Evolutionary conservation across 2,888 invertebrate species (phyloP).

Genomic region (Troides helena): DNA sequence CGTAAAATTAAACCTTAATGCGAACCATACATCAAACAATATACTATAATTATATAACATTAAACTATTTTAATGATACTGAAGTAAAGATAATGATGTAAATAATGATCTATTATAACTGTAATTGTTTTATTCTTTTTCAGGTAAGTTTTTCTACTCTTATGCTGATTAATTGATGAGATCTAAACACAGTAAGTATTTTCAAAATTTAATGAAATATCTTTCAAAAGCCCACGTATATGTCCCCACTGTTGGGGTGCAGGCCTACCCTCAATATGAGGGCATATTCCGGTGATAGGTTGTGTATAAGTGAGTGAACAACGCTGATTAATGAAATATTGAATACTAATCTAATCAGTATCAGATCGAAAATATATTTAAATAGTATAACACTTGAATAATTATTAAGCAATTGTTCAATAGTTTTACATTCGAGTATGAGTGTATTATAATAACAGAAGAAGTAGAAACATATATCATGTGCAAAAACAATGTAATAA

Average conservation of each 20-base stretch:
- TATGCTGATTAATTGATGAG: neutral
- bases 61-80: neutral
- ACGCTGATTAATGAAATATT: too few relatives aligned
- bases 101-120: neutral
- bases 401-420: slow-evolving; percentile 1
- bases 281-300: too few relatives aligned
- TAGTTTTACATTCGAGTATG: slow-evolving; percentile 1
- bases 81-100: neutral
- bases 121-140: neutral
- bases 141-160: neutral
- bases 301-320: too few relatives aligned
- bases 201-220: too few relatives aligned
- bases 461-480: slow-evolving; percentile 29
- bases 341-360: too few relatives aligned
- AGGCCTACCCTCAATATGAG: too few relatives aligned
- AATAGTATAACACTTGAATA: neutral
- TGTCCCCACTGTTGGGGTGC: too few relatives aligned
- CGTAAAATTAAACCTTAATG: too few relatives aligned
- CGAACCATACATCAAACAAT: too few relatives aligned
- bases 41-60: too few relatives aligned
- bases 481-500: slow-evolving; percentile 27
- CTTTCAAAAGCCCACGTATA: too few relatives aligned
- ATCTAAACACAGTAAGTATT: neutral
- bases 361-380: too few relatives aligned
- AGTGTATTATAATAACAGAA: neutral